Percentiles rank a stretch among this genome's conserved stretches.
phyloP scores from a whole-genome alignment of 2,888 invertebrate genomes.

The Coremacera marginata region DNA sequence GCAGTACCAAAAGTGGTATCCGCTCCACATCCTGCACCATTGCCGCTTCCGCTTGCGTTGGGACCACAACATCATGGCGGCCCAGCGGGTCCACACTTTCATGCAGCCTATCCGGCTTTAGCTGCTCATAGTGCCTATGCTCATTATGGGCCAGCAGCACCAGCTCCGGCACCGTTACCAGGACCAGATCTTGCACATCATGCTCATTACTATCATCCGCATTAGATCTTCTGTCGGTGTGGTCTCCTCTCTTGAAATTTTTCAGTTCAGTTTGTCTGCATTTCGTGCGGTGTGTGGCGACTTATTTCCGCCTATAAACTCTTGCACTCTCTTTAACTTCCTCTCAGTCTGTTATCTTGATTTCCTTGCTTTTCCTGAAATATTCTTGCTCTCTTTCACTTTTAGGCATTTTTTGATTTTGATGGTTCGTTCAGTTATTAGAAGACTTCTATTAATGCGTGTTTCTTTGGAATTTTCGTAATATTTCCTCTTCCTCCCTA shows the following conservation, averaged over 20 bases:
- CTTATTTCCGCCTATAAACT: neutral
- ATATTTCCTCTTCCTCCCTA: conserved; percentile 49
- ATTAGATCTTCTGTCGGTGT: conserved; percentile 44
- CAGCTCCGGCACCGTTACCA: conserved; percentile 48
- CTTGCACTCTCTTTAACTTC: neutral
- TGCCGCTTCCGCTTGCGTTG: conserved; percentile 38
- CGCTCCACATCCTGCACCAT: conserved; percentile 24
- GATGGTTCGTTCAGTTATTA: conserved; percentile 20
- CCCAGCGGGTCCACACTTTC: conserved; percentile 54
- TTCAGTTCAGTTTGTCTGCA: conserved; percentile 32
- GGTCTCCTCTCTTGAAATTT: conserved; percentile 33
- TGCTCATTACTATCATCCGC: conserved; percentile 56
- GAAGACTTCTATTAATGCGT: neutral
- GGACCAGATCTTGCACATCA: conserved; percentile 42
- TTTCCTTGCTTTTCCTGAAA: neutral
- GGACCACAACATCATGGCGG: conserved; percentile 57
- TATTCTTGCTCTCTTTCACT: neutral
- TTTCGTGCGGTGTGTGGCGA: neutral
- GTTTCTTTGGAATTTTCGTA: neutral
- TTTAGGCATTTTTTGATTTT: neutral
- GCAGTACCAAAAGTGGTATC: conserved; percentile 53
- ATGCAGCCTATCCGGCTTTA: conserved; percentile 62
- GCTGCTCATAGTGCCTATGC: conserved; percentile 59
- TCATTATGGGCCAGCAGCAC: conserved; percentile 50
- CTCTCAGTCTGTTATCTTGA: neutral